These are phyloP conservation scores for Psephotus haematonotus DNA, from an alignment of 2,113 vertebrate genomes.

Conservation along the genomic window DNA sequence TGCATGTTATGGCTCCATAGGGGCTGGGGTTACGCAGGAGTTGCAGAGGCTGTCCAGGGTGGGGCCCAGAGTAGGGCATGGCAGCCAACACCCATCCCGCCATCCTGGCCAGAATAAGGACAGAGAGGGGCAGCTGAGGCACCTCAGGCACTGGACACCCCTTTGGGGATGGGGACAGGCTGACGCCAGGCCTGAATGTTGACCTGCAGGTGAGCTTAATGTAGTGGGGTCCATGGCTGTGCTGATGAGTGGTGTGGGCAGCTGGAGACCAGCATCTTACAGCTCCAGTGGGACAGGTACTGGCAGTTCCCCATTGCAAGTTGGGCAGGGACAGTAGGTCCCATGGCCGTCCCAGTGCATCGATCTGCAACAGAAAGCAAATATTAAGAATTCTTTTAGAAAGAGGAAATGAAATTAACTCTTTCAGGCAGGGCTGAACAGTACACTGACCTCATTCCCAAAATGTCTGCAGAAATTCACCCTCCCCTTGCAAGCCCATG, in stretches of 20 bases:
- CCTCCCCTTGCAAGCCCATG: neutral
- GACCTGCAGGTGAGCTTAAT: rapidly evolving
- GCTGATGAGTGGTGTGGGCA: neutral
- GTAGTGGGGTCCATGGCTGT: too few relatives aligned
- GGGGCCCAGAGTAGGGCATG: neutral
- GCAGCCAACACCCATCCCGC: neutral
- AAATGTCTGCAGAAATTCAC: neutral
- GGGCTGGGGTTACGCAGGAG: too few relatives aligned
- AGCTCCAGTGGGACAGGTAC: too few relatives aligned
- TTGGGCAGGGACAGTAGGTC: too few relatives aligned
- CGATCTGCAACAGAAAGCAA: neutral
- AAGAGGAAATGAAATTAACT: neutral
- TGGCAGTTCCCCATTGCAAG: rapidly evolving
- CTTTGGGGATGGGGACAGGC: neutral
- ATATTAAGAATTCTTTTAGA: rapidly evolving
- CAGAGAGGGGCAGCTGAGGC: neutral
- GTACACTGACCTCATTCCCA: neutral
- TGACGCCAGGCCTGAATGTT: rapidly evolving
- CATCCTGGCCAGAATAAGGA: neutral
- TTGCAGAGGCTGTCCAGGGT: rapidly evolving
- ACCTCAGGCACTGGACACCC: neutral
- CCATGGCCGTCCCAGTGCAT: too few relatives aligned
- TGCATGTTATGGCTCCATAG: rapidly evolving
- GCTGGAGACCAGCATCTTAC: neutral
- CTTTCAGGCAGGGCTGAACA: neutral